Conservation (phyloP, 2,113 vertebrate genomes). For the Neogale vison region DNA sequence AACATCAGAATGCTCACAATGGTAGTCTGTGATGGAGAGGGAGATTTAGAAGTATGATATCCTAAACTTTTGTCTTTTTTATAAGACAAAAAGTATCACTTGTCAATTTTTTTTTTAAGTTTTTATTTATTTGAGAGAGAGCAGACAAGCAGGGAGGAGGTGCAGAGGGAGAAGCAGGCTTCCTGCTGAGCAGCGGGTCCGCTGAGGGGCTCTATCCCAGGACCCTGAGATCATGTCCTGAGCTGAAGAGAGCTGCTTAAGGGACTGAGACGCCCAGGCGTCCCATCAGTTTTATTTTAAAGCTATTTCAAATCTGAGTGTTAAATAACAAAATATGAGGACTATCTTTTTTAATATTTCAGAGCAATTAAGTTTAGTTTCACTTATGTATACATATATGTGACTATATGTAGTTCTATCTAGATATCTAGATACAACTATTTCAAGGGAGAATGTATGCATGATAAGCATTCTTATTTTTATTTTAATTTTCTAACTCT, state of each 20-base stretch:
- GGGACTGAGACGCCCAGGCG: too few relatives aligned
- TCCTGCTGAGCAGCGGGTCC: too few relatives aligned
- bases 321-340: not conserved
- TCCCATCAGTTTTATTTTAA: constrained; percentile 3
- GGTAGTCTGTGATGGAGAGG: not conserved
- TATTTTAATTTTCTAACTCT: not conserved
- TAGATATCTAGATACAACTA: not conserved
- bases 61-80: not conserved
- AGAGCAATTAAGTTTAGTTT: not conserved
- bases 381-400: not conserved
- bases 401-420: not conserved
- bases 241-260: not conserved
- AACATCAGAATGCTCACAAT: not conserved
- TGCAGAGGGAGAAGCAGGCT: not conserved
- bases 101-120: not conserved
- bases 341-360: not conserved
- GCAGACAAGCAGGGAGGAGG: too few relatives aligned
- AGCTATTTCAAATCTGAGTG: not conserved
- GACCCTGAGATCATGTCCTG: not conserved
- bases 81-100: not conserved
- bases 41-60: not conserved
- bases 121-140: not conserved
- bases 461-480: not conserved
- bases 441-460: not conserved
- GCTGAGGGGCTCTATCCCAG: not conserved